phyloP scores from a whole-genome alignment of 2,888 invertebrate genomes.

The Acrobasis suavella region DNA sequence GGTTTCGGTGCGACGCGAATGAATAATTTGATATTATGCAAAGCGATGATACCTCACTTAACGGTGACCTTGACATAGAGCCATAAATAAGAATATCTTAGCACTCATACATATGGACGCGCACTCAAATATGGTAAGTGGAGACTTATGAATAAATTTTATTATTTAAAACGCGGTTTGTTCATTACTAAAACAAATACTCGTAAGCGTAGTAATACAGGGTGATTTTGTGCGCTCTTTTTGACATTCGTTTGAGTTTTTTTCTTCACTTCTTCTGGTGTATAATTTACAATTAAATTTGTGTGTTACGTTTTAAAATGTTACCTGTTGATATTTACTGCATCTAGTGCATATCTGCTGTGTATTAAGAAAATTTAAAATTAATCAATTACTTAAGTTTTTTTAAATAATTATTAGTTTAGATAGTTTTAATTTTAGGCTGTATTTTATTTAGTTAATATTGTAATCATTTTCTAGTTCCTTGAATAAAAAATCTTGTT shows the following conservation, averaged over 20 bases:
- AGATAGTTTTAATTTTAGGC: no score
- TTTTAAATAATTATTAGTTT: no score
- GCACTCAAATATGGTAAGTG: conserved; percentile 80
- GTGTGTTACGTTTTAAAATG: no score
- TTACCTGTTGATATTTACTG: no score
- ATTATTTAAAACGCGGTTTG: conserved; percentile 81
- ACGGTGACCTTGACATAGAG: conserved; percentile 78
- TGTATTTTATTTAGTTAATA: no score
- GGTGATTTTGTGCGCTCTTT: conserved; percentile 56
- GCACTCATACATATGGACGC: conserved; percentile 81
- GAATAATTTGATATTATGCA: conserved; percentile 82
- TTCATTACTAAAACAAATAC: conserved; percentile 83
- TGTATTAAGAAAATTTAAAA: no score
- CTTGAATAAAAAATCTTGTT: no score
- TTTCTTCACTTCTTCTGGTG: background rate
- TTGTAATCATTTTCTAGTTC: no score
- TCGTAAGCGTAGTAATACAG: conserved; percentile 79
- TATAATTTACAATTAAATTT: no score
- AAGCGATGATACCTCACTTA: conserved; percentile 73
- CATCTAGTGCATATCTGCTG: no score
- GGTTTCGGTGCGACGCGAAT: conserved; percentile 77
- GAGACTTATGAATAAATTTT: conserved; percentile 81
- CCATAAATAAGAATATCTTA: conserved; percentile 82
- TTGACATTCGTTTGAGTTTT: no score
- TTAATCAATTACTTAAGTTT: no score